Evolutionary conservation across 2,113 vertebrate species (phyloP).

Genomic region (Plestiodon gilberti): DNA sequence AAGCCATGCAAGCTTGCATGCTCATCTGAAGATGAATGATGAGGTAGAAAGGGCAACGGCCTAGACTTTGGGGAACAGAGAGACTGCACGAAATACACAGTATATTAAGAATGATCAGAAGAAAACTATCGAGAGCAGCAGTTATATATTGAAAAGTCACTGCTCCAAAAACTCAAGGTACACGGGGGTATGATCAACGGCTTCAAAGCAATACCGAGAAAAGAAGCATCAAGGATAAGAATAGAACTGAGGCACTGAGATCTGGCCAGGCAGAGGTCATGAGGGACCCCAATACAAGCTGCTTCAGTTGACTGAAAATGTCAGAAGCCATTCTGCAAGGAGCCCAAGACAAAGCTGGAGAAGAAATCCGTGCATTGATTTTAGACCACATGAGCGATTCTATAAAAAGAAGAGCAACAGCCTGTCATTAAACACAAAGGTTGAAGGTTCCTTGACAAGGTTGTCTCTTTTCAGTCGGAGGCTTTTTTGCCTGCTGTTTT

Average conservation of each 20-base stretch:
- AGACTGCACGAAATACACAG: not conserved
- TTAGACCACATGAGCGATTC: not conserved
- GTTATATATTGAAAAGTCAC: not conserved
- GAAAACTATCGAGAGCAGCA: not conserved
- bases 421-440: conserved; percentile 1
- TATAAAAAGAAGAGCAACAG: conserved; percentile 5
- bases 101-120: not conserved
- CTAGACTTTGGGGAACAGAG: not conserved
- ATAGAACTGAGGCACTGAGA: not conserved
- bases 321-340: not conserved
- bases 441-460: conserved; percentile 9
- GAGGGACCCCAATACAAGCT: not conserved
- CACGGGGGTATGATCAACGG: not conserved
- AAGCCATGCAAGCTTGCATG: not conserved
- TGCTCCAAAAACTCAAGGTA: not conserved
- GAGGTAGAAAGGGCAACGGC: not conserved
- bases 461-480: not conserved
- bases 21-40: conserved; percentile 4
- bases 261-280: not conserved
- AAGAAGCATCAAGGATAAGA: conserved; percentile 4
- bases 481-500: not conserved
- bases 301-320: conserved; percentile 21
- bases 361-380: conserved; percentile 5
- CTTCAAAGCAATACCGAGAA: not conserved
- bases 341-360: not conserved